phyloP scores from a whole-genome alignment of 1,140 invertebrate genomes.

The Eciton burchellii region DNA sequence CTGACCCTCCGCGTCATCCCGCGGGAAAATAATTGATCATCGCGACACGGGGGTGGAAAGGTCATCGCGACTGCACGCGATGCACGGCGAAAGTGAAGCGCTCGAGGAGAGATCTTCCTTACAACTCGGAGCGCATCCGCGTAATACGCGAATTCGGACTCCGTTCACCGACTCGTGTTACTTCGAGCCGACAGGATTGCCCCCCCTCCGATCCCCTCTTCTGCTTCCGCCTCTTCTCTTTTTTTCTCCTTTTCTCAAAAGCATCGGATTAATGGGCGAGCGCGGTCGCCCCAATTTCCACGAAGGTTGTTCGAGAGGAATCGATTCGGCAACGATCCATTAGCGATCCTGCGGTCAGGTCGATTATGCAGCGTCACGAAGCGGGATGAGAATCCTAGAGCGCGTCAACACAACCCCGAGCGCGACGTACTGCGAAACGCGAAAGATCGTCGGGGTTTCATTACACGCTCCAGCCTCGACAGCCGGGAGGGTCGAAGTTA shows the following conservation, averaged over 20 bases:
- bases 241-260: not conserved
- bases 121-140: not conserved
- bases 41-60: not conserved
- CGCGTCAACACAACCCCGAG: constrained; percentile 13
- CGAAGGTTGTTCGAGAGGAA: constrained; percentile 11
- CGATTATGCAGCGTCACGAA: constrained; percentile 55
- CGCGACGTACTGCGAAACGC: not conserved
- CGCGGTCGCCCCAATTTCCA: constrained; percentile 16
- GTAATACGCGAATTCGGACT: not conserved
- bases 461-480: constrained; percentile 36
- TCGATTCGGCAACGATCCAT: constrained; percentile 40
- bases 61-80: no score
- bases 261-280: constrained; percentile 7
- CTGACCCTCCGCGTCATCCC: not conserved
- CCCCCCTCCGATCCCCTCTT: not conserved
- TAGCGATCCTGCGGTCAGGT: constrained; percentile 29
- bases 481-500: constrained; percentile 33
- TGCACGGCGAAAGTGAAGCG: no score
- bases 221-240: no score
- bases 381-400: constrained; percentile 45
- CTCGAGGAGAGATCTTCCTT: no score
- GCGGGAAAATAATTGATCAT: not conserved
- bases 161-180: not conserved
- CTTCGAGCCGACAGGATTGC: not conserved
- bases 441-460: constrained; percentile 52